Evolutionary conservation across 2,113 vertebrate species (phyloP).

Genomic region (Osmerus mordax): DNA sequence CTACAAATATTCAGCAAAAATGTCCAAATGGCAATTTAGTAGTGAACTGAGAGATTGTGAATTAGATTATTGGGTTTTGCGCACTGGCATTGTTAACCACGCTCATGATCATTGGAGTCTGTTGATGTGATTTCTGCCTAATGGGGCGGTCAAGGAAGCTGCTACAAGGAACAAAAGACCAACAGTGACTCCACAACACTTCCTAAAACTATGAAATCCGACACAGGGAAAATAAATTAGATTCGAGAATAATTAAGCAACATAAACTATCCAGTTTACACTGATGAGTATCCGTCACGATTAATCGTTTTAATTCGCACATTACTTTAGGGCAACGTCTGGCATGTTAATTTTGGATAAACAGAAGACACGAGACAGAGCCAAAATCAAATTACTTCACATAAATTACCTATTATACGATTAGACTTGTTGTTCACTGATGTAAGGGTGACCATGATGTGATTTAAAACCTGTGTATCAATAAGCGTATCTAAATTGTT

Average conservation of each 20-base stretch:
- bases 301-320: slow-evolving; percentile 72
- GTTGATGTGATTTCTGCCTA: slow-evolving; percentile 93
- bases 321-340: slow-evolving; percentile 87
- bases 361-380: slow-evolving; percentile 79
- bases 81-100: slow-evolving; percentile 78
- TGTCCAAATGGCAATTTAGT: slow-evolving; percentile 57
- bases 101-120: slow-evolving; percentile 83
- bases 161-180: slow-evolving; percentile 92
- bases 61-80: slow-evolving; percentile 66
- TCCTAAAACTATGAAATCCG: slow-evolving; percentile 85
- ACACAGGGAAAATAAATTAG: slow-evolving; percentile 81
- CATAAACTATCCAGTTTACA: slow-evolving; percentile 82
- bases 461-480: background rate
- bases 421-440: slow-evolving; percentile 70
- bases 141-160: slow-evolving; percentile 96
- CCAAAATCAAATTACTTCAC: slow-evolving; percentile 83
- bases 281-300: slow-evolving; percentile 69
- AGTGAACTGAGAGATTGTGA: slow-evolving; percentile 72
- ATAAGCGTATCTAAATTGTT: background rate
- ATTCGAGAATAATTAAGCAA: slow-evolving; percentile 93
- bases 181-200: slow-evolving; percentile 78
- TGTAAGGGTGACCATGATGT: slow-evolving; percentile 57
- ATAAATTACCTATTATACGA: slow-evolving; percentile 71
- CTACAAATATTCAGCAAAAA: background rate
- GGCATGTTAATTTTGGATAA: slow-evolving; percentile 91